Base-by-base conservation (phyloP, 2,797 vertebrate species). In the Melopsittacus undulatus region DNA sequence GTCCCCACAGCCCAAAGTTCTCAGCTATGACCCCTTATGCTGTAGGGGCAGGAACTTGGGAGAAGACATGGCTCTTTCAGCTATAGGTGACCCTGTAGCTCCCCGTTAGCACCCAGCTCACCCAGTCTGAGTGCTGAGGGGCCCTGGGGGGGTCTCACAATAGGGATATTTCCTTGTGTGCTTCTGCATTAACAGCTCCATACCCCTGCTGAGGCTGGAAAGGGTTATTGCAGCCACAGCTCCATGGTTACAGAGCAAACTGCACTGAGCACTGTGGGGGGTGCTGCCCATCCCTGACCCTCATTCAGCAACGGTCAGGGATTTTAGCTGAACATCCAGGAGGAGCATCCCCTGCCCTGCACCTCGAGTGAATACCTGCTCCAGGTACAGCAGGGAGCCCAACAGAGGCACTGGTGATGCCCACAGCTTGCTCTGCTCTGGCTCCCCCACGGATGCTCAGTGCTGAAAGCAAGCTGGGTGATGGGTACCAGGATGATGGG, bases 401-500 rank as follows among this genome's bases (percentile, higher is more conserved):
- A 26, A 23, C 27, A 2, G 1, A 52, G 56, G 26, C 51, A 69
- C 40, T 3, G 10, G 19, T 22, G 73, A 5, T 80, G 80, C 26
- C 29, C 63, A 36, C 40, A 40, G 14, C 26, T 26, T 34, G 18
- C 23, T 62, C 10, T 93, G 70, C 12, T 45, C 52, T 15, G 10
- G 7, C 16, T 70, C 0, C 9, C 43, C 11, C 3, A 3, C 18
- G 32, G 38, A 72, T 69, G 63, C 67, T 87, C 70, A 19, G 16
- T 34, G 66, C 23, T 34, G 38, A 66, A 40, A 77, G 20, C 78
- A 66, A 66, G 46, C 26, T 1, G 3, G 42, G 34, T 0, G 1
- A 34, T 38, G 48, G 10, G 48, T 59, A 26, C 13, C 0, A 1
- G n/a, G n/a, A n/a, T 2, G 43, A 7, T 5, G 36, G n/a, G 38